phyloP scores from a whole-genome alignment of 2,888 invertebrate species.

The Drosophila kambysellisi region DNA sequence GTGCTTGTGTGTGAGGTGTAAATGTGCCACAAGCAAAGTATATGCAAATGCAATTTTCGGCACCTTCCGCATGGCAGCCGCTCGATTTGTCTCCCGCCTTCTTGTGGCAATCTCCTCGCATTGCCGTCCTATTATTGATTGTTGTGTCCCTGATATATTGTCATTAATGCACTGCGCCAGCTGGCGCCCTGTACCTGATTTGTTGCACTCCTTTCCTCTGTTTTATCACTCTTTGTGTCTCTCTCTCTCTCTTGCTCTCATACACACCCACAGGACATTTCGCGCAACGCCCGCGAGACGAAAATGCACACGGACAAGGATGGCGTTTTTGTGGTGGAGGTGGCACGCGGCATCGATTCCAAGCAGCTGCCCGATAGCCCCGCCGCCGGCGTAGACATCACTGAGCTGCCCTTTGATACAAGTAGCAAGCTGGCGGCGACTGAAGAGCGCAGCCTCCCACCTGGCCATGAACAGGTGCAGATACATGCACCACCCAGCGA shows the following conservation, averaged over 20 bases:
- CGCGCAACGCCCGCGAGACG: constrained; percentile 89
- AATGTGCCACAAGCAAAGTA: constrained; percentile 60
- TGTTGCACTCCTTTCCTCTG: constrained; percentile 8
- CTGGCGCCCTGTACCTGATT: constrained; percentile 16
- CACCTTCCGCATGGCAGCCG: constrained; percentile 72
- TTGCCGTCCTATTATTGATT: constrained; percentile 8
- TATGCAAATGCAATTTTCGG: constrained; percentile 78
- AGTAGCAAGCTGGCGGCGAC: constrained; percentile 53
- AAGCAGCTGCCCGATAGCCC: constrained; percentile 83
- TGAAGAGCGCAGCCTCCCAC: constrained; percentile 62
- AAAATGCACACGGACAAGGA: constrained; percentile 91
- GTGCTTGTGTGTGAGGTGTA: constrained; percentile 42
- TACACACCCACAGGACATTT: constrained; percentile 87
- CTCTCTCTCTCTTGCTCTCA: background rate
- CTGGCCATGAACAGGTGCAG: constrained; percentile 84
- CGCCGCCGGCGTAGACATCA: constrained; percentile 66
- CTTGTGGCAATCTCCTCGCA: constrained; percentile 22
- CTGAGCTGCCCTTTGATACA: constrained; percentile 82
- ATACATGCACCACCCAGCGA: constrained; percentile 84
- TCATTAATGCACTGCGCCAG: constrained; percentile 6
- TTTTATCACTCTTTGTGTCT: background rate
- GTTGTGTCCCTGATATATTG: constrained; percentile 27
- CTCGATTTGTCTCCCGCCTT: constrained; percentile 58
- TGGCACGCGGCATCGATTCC: constrained; percentile 86
- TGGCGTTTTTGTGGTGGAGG: constrained; percentile 91